A percentile compares a stretch with the other conserved stretches of the same genome.
Conservation (phyloP, 2,113 vertebrate species). For the Zosterops borbonicus region DNA sequence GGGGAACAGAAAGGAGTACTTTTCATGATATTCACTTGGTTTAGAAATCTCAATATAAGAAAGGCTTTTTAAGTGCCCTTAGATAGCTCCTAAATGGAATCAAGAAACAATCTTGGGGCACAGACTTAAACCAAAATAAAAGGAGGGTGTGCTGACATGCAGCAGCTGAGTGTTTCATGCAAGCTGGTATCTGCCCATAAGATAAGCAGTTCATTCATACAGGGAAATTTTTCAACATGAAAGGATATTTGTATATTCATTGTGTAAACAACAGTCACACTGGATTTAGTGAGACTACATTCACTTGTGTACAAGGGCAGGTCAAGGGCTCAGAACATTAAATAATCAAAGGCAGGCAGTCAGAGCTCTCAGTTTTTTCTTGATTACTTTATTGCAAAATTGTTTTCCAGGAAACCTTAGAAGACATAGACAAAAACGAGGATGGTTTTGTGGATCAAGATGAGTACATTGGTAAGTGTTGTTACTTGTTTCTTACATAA, state of each 20-base stretch:
- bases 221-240: neutral
- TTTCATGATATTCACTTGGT: neutral
- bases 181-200: neutral
- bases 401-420: constrained; percentile 90
- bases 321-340: neutral
- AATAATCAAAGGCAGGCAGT: neutral
- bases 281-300: neutral
- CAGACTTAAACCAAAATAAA: neutral
- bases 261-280: neutral
- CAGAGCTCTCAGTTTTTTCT: neutral
- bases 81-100: neutral
- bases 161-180: neutral
- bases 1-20: neutral
- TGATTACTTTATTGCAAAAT: neutral
- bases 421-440: constrained; percentile 94
- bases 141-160: neutral
- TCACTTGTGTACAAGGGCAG: neutral
- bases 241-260: neutral
- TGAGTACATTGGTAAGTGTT: constrained; percentile 90
- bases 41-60: neutral
- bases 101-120: neutral
- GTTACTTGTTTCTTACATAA: neutral
- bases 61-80: neutral
- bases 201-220: neutral
- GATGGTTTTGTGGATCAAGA: constrained; percentile 96